These are phyloP conservation scores for Hirudo medicinalis DNA, from an alignment of 1,140 invertebrate species.

Conservation along the genomic window DNA sequence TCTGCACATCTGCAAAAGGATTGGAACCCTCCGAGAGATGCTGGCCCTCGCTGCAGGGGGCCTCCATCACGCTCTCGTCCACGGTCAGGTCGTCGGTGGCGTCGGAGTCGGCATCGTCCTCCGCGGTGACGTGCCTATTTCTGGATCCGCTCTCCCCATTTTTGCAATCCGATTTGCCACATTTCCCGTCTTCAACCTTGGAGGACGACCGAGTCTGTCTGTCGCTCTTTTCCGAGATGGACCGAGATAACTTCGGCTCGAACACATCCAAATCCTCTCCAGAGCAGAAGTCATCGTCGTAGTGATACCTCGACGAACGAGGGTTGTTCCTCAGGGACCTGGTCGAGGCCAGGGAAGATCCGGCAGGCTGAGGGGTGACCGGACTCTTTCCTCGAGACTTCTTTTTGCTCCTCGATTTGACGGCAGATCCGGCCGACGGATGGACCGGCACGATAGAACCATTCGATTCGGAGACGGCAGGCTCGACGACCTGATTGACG, in stretches of 20 bases:
- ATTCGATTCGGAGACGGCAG: background rate
- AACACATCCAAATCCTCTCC: slow-evolving; percentile 9
- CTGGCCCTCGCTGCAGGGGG: background rate
- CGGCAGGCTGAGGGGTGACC: background rate
- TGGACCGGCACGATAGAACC: background rate
- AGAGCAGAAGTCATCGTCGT: background rate
- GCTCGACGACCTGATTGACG: background rate
- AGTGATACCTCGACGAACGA: background rate
- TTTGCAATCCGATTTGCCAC: background rate
- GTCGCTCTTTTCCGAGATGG: background rate
- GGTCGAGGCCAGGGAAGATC: background rate
- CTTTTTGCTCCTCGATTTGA: too few relatives aligned
- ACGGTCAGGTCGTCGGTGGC: slow-evolving; percentile 10
- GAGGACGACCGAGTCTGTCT: background rate
- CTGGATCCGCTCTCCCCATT: background rate
- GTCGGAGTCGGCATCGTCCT: background rate
- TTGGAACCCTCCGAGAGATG: too few relatives aligned
- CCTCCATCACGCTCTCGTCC: background rate
- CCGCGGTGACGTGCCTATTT: background rate
- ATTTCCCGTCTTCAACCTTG: background rate
- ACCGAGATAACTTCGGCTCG: background rate
- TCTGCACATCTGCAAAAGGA: too few relatives aligned
- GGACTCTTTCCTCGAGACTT: background rate
- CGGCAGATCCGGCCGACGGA: background rate
- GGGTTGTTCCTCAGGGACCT: slow-evolving; percentile 1